Conservation (phyloP, 2,888 invertebrate species). For the Pseudococcus longispinus region DNA sequence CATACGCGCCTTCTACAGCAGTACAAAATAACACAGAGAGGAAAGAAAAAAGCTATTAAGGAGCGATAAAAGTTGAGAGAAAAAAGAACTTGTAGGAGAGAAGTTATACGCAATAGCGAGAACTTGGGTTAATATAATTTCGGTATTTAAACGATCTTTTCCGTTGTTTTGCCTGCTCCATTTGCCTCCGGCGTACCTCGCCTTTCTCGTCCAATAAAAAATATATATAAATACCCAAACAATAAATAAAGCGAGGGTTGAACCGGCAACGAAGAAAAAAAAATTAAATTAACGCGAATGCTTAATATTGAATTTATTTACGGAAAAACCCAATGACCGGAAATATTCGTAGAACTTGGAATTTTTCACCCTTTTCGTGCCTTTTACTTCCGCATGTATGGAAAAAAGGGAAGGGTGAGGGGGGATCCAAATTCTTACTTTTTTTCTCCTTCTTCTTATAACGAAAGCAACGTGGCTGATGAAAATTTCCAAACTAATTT, state of each 20-base stretch:
- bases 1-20: neutral
- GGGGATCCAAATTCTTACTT: neutral
- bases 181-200: slow-evolving; percentile 4
- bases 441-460: neutral
- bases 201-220: slow-evolving; percentile 35
- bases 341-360: neutral
- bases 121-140: slow-evolving; percentile 51
- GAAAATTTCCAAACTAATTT: neutral
- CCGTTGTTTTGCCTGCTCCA: neutral
- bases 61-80: slow-evolving; percentile 52
- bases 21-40: neutral
- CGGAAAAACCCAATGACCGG: neutral
- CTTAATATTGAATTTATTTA: slow-evolving; percentile 11
- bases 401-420: neutral
- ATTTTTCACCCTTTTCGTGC: neutral
- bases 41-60: slow-evolving; percentile 54
- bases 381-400: neutral
- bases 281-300: slow-evolving; percentile 30
- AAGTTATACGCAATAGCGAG: slow-evolving; percentile 46
- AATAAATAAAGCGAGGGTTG: slow-evolving; percentile 8
- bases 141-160: slow-evolving; percentile 51
- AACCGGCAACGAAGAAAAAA: neutral
- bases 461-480: neutral
- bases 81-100: slow-evolving; percentile 20
- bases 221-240: slow-evolving; percentile 5